These are phyloP conservation scores for Parnassius glacialis DNA, from an alignment of 2,888 invertebrate species.

Conservation along the genomic window DNA sequence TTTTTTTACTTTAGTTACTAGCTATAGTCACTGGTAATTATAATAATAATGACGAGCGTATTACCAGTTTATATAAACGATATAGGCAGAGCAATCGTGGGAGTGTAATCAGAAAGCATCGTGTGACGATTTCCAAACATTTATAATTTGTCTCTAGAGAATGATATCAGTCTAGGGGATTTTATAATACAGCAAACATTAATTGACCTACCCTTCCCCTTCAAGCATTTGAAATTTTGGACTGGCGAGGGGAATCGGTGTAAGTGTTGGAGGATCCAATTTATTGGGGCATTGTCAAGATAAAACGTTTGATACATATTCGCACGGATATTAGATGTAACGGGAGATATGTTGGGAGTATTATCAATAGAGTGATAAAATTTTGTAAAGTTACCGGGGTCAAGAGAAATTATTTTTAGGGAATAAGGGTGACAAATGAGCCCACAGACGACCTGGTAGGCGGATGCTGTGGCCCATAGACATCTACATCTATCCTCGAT, in stretches of 20 bases:
- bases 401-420: slow-evolving; percentile 32
- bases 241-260: slow-evolving; percentile 18
- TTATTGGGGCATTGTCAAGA: slow-evolving; percentile 24
- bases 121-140: slow-evolving; percentile 60
- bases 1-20: no score
- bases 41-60: no score
- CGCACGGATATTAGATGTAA: slow-evolving; percentile 66
- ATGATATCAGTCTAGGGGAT: slow-evolving; percentile 44
- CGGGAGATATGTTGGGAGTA: slow-evolving; percentile 42
- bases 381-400: slow-evolving; percentile 45
- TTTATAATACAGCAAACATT: slow-evolving; percentile 31
- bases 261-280: slow-evolving; percentile 18
- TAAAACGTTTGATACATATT: slow-evolving; percentile 35
- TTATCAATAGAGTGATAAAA: slow-evolving; percentile 47
- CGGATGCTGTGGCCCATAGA: no score
- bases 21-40: no score
- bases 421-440: not conserved
- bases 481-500: no score
- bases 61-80: slow-evolving; percentile 4
- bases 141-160: slow-evolving; percentile 59
- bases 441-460: no score
- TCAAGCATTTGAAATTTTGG: slow-evolving; percentile 18
- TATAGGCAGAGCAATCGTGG: slow-evolving; percentile 44
- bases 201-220: slow-evolving; percentile 35
- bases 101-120: slow-evolving; percentile 49